Base-by-base conservation (phyloP, 2,888 invertebrate species). In the Scaptomyza tumidula region DNA sequence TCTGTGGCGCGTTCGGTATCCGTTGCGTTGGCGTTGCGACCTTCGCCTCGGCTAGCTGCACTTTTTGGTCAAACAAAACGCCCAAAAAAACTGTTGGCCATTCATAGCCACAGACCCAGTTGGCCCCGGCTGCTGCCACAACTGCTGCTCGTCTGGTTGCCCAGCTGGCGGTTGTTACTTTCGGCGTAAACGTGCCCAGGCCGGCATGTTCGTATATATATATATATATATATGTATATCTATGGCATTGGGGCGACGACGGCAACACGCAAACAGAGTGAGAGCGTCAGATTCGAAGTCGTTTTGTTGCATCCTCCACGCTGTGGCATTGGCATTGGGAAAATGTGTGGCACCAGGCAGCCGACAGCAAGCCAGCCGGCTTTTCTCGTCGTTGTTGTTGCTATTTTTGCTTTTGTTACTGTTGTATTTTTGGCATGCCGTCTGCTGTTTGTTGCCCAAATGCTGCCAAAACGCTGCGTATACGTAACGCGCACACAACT, bases 311-410 rank as follows among this genome's bases (percentile, higher is more conserved):
- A 75, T 86, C 68, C 78, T 71, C 73, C 62, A 57, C 59, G 60
- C 48, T 69, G 78, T 75, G 88, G 86, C 84, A 88, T 84, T 85
- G 84, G 88, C 84, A 85, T 85, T 85, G 84, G 75, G 57, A 68
- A 78, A 82, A 80, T 88, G 67, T 88, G 84, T 85, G 88, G 87
- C 86, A 86, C 62, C 75, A 79, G 86, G 67, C 86, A 71, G 57
- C 57, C 61, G 37, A 29, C 61, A 33, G 49, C 24, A 37, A 45
- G 52, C 19, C 48, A 46, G 49, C 39, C 33, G 19, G 45, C 46
- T 54, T 46, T 46, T 44, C 19, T 50, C 43, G 43, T 39, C 39
- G 29, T 58, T 55, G 39, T 35, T 41, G 31, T 14, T 43, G 16
- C 31, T 64, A 31, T 43, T 65, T 6, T 29, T 29, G 6, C 1